Evolutionary conservation across 2,797 vertebrate genomes (phyloP).

Genomic region (Notoglanidium macrostoma): DNA sequence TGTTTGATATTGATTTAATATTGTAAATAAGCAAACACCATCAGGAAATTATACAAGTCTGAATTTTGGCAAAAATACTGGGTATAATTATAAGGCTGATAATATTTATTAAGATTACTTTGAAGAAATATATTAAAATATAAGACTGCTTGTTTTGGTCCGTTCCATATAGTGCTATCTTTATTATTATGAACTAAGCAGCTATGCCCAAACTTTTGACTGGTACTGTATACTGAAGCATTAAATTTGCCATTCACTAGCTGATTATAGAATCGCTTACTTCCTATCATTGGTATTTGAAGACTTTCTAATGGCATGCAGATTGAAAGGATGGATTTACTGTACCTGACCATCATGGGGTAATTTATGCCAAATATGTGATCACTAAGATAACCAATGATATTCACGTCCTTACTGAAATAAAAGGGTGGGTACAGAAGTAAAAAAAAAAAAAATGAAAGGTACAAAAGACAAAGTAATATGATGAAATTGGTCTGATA

Average conservation of each 20-base stretch:
- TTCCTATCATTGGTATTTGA: neutral
- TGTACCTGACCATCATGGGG: conserved; percentile 85
- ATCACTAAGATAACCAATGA: conserved; percentile 86
- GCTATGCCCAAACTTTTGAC: neutral
- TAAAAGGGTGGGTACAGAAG: neutral
- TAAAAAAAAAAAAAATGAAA: conserved; percentile 12
- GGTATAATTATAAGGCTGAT: neutral
- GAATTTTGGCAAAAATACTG: neutral
- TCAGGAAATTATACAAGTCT: neutral
- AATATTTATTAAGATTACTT: neutral
- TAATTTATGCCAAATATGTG: conserved; percentile 81
- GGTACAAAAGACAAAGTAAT: neutral
- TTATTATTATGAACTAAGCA: neutral
- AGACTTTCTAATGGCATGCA: conserved; percentile 13
- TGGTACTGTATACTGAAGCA: neutral
- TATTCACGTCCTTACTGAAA: conserved; percentile 75
- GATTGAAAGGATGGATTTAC: conserved; percentile 38
- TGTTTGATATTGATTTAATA: neutral
- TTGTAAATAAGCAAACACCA: neutral
- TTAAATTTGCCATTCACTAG: neutral
- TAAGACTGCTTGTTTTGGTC: neutral
- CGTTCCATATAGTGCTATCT: neutral
- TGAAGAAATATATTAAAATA: neutral
- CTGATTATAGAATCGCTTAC: neutral
- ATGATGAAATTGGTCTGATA: neutral